phyloP scores from a whole-genome alignment of 2,797 vertebrate species.

The Poecilia gillii region DNA sequence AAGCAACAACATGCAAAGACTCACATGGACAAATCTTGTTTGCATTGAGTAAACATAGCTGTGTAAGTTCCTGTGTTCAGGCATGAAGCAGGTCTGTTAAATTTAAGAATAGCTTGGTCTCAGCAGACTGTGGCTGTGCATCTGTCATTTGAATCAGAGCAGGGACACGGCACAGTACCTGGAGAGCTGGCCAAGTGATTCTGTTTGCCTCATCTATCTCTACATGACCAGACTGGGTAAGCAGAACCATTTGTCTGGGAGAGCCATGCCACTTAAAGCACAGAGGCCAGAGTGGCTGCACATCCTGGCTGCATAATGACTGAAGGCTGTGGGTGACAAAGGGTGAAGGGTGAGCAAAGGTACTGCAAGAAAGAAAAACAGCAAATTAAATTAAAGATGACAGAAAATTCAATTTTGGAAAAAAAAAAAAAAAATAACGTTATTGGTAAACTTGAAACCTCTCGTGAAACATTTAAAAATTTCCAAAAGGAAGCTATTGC shows the following conservation, averaged over 20 bases:
- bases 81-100: slow-evolving; percentile 47
- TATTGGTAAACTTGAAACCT: neutral
- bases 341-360: slow-evolving; percentile 18
- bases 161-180: slow-evolving; percentile 49
- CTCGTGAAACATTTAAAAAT: slow-evolving; percentile 14
- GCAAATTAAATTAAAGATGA: neutral
- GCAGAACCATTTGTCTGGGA: slow-evolving; percentile 56
- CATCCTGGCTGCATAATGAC: slow-evolving; percentile 47
- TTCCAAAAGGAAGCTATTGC: neutral
- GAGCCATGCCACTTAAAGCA: slow-evolving; percentile 42
- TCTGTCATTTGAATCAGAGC: slow-evolving; percentile 68
- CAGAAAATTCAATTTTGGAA: neutral
- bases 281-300: slow-evolving; percentile 33
- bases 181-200: slow-evolving; percentile 59
- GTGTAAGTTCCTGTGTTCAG: slow-evolving; percentile 17
- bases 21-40: slow-evolving; percentile 2
- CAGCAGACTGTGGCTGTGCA: slow-evolving; percentile 53
- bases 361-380: slow-evolving; percentile 12
- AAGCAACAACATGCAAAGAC: slow-evolving; percentile 13
- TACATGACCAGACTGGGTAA: slow-evolving; percentile 61
- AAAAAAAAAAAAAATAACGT: neutral
- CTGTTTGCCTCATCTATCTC: slow-evolving; percentile 69
- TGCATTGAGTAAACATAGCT: slow-evolving; percentile 28
- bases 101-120: slow-evolving; percentile 52
- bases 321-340: slow-evolving; percentile 33